Base-by-base conservation (phyloP, 2,888 invertebrate genomes). In the Escarpia spicata region DNA sequence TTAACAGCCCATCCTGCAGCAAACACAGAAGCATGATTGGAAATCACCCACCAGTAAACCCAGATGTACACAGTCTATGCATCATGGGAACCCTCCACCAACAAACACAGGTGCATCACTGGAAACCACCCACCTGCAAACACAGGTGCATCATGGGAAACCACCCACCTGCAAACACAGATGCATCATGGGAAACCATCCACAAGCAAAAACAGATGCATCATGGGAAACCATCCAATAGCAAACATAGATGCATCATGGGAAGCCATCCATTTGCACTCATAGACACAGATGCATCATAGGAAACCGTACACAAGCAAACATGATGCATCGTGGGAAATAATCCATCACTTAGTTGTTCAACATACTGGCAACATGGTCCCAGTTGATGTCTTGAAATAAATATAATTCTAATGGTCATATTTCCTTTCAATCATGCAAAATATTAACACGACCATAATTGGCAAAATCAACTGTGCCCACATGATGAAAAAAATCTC, bases 1-100 rank as follows among this genome's bases (percentile, higher is more conserved):
- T 45, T 52, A 37, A 6, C 31, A n/a, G 43, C n/a, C 91, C 92
- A 92, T 92, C 92, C 75, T 75, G 75, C 75, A 75, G 75, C 26
- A 75, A 75, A 75, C 75, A 75, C 75, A 75, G 75, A 75, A 19
- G 75, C 75, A 75, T 75, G 19, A 75, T 75, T 15, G 75, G 75
- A 75, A 75, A 60, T 12, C 52, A 52, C 12, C 52, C 52, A 52
- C 52, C 52, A 52, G 3, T 52, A 52, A 52, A 52, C 52, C 0
- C 37, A 37, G 15, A 52, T 52, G 15, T 52, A 52, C 52, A 37
- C 37, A 37, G 37, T 37, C 52, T 4, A 9, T 15, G 15, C 52
- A 52, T 52, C 9, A 37, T 37, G 9, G 52, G 15, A 9, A 52
- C 91, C 92, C 91, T 92, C 92, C 75, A 26, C 26, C 75, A 75